phyloP scores from a whole-genome alignment of 2,888 invertebrate genomes.

The Drosophila merina region DNA sequence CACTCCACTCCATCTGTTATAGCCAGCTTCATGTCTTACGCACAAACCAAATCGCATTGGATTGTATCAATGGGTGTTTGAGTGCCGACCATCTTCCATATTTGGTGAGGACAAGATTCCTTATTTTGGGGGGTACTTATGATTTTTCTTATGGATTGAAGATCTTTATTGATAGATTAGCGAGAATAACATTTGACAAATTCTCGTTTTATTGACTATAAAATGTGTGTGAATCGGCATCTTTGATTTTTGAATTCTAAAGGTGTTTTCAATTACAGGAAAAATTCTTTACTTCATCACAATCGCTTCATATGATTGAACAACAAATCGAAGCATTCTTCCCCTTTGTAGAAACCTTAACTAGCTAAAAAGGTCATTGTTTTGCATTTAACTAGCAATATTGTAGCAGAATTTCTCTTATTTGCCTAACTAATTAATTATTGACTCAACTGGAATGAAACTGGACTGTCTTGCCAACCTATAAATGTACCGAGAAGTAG shows the following conservation, averaged over 20 bases:
- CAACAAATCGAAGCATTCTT: too few species aligned
- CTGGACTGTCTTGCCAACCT: not conserved
- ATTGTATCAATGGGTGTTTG: conserved; percentile 7
- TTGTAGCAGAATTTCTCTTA: not conserved
- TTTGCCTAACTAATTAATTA: conserved; percentile 10
- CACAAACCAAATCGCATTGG: conserved; percentile 16
- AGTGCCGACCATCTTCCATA: conserved; percentile 18
- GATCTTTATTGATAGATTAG: conserved; percentile 1
- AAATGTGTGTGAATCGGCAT: not conserved
- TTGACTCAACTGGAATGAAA: conserved; percentile 20
- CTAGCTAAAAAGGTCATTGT: too few species aligned
- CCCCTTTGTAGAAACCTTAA: too few species aligned
- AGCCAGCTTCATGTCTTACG: conserved; percentile 22
- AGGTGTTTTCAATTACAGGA: too few species aligned
- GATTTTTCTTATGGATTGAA: not conserved
- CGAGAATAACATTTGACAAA: not conserved
- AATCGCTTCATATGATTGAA: too few species aligned
- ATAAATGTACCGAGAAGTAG: conserved; percentile 15
- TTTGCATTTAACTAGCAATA: not conserved
- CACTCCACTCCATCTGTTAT: conserved; percentile 4
- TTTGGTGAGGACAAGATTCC: conserved; percentile 16
- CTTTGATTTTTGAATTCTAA: too few species aligned
- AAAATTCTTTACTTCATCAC: too few species aligned
- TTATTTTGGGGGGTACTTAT: not conserved
- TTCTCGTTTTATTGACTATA: not conserved